Conservation (phyloP, 2,113 vertebrate species). For the Lagopus muta region DNA sequence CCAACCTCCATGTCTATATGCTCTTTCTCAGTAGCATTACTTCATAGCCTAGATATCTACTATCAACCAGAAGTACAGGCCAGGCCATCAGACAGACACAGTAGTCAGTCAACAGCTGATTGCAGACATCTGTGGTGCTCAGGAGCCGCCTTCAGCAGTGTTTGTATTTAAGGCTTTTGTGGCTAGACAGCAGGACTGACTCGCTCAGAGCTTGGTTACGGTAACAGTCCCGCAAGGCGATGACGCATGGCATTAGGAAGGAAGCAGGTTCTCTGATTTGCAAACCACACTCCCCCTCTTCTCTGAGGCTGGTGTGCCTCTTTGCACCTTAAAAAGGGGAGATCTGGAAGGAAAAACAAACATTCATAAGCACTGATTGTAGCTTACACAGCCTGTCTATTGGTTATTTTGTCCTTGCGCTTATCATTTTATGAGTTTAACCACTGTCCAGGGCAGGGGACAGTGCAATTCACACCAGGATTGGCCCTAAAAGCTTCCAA, state of each 20-base stretch:
- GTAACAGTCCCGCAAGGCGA: conserved; percentile 67
- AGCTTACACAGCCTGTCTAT: not conserved
- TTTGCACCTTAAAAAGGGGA: not conserved
- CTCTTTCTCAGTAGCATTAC: conserved; percentile 39
- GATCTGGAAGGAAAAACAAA: conserved; percentile 10
- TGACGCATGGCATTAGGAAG: conserved; percentile 46
- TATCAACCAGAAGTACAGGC: not conserved
- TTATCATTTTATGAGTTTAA: not conserved
- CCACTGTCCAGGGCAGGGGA: not conserved
- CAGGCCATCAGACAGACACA: not conserved
- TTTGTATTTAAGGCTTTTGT: conserved; percentile 59
- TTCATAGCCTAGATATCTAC: conserved; percentile 52
- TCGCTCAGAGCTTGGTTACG: conserved; percentile 4
- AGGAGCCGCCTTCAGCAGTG: not conserved
- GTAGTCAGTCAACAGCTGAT: conserved; percentile 11
- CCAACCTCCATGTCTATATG: not conserved
- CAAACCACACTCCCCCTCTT: conserved; percentile 47
- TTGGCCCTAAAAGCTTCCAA: not conserved
- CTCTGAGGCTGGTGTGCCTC: conserved; percentile 8
- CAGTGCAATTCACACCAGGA: not conserved
- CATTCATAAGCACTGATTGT: not conserved
- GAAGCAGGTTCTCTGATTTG: conserved; percentile 70
- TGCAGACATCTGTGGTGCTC: conserved; percentile 47
- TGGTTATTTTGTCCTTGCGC: not conserved
- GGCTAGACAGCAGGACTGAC: conserved; percentile 59